phyloP scores from a whole-genome alignment of 2,888 invertebrate species.

The Ectemnius continuus region DNA sequence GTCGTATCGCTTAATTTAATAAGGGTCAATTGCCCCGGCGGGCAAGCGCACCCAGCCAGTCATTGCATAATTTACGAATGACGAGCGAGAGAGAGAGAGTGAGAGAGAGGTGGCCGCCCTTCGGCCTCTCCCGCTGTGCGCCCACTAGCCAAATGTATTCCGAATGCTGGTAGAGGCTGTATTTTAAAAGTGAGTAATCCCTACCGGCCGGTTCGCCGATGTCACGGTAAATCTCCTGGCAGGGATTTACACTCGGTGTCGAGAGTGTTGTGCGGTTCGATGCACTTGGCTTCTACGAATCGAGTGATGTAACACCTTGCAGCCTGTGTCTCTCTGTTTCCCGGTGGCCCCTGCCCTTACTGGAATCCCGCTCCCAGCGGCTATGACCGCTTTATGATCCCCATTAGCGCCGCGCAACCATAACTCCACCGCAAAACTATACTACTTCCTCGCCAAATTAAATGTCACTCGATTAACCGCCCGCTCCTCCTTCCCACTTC shows the following conservation, averaged over 20 bases:
- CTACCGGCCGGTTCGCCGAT: conserved; percentile 23
- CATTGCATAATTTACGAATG: conserved; percentile 65
- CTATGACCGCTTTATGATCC: too few species aligned
- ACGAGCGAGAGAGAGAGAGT: too few species aligned
- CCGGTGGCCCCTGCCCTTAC: not conserved
- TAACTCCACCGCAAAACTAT: too few species aligned
- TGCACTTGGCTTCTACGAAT: conserved; percentile 7
- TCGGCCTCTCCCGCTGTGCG: not conserved
- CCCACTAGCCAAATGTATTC: conserved; percentile 29
- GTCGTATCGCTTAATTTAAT: conserved; percentile 65
- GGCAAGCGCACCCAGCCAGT: conserved; percentile 43
- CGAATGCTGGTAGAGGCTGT: conserved; percentile 12
- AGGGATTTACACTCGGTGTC: conserved; percentile 28
- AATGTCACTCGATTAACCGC: too few species aligned
- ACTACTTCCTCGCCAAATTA: too few species aligned
- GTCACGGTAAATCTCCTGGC: conserved; percentile 42
- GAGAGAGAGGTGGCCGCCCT: conserved; percentile 22
- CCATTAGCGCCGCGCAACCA: too few species aligned
- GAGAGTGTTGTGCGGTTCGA: conserved; percentile 5
- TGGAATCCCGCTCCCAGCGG: too few species aligned
- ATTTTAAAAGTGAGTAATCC: conserved; percentile 44
- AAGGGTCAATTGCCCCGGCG: conserved; percentile 63
- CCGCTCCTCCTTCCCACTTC: too few species aligned
- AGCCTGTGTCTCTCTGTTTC: not conserved
- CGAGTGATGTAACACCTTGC: conserved; percentile 4